phyloP scores from a whole-genome alignment of 37 sponge, comb jelly and placozoan species.

The Halisarca cf. caerulea region DNA sequence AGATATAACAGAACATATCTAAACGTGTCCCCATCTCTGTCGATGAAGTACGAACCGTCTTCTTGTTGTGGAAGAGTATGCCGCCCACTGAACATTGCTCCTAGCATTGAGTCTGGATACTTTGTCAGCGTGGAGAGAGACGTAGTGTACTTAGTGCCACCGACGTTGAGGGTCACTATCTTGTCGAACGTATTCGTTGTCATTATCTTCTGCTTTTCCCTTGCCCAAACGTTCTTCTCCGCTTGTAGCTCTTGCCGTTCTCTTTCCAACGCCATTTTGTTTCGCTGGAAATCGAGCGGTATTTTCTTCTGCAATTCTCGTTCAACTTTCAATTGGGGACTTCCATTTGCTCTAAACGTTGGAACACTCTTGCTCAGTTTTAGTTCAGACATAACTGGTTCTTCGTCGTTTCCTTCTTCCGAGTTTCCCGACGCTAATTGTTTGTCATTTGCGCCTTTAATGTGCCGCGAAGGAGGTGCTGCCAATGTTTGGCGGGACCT shows the following conservation, averaged over 20 bases:
- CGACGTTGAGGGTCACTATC: constrained; percentile 9
- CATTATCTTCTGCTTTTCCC: not conserved
- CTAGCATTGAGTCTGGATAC: constrained; percentile 19
- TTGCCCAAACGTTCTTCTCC: not conserved
- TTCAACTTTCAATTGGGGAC: too few species aligned
- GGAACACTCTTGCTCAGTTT: too few species aligned
- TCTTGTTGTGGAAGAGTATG: constrained; percentile 5
- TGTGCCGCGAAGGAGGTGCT: too few species aligned
- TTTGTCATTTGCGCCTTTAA: too few species aligned
- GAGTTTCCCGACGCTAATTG: too few species aligned
- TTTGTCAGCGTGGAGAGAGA: constrained; percentile 9
- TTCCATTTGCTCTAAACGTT: too few species aligned
- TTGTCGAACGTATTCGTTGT: not conserved
- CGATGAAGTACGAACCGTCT: constrained; percentile 36
- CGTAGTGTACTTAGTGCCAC: not conserved
- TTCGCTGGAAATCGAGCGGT: too few species aligned
- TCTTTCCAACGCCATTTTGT: not conserved
- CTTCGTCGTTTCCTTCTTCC: too few species aligned
- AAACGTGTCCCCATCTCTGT: constrained; percentile 23
- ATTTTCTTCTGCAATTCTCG: too few species aligned
- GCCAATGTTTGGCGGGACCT: too few species aligned
- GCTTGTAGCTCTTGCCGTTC: not conserved
- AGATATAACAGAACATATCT: constrained; percentile 13
- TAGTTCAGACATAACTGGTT: too few species aligned
- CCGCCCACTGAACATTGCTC: constrained; percentile 36